These are phyloP conservation scores for Drosophila trapezifrons DNA, from an alignment of 1,140 invertebrate species.

Conservation along the genomic window DNA sequence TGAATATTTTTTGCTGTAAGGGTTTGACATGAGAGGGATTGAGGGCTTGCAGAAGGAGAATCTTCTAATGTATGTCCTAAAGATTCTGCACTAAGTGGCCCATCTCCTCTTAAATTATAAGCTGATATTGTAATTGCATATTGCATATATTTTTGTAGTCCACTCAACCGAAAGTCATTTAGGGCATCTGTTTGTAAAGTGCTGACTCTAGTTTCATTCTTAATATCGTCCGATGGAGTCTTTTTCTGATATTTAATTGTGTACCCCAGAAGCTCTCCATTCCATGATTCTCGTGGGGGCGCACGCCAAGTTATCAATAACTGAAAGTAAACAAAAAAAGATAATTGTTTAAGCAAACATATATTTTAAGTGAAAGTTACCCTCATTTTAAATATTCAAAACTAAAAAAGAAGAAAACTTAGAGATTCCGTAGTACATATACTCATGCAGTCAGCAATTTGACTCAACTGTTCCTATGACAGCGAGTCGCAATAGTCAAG, in stretches of 20 bases:
- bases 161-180: conserved; percentile 87
- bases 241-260: conserved; percentile 87
- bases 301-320: conserved; percentile 92
- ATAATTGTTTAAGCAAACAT: background rate
- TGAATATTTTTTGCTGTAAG: conserved; percentile 89
- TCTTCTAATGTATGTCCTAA: conserved; percentile 91
- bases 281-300: conserved; percentile 90
- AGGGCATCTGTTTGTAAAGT: conserved; percentile 85
- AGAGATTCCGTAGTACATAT: no score
- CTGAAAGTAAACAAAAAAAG: conserved; percentile 6
- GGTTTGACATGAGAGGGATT: conserved; percentile 87
- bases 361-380: no score
- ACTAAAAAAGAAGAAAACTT: no score
- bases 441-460: no score
- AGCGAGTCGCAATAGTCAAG: no score
- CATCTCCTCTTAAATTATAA: conserved; percentile 91
- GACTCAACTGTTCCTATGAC: no score
- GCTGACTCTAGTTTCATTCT: conserved; percentile 85
- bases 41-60: conserved; percentile 89
- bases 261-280: conserved; percentile 93
- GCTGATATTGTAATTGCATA: conserved; percentile 92
- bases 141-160: conserved; percentile 91
- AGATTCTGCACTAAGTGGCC: conserved; percentile 88
- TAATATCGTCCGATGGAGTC: conserved; percentile 83
- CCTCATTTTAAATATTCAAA: no score